Conservation (phyloP, 2,888 invertebrate genomes). For the Acanthosepion lycidas region DNA sequence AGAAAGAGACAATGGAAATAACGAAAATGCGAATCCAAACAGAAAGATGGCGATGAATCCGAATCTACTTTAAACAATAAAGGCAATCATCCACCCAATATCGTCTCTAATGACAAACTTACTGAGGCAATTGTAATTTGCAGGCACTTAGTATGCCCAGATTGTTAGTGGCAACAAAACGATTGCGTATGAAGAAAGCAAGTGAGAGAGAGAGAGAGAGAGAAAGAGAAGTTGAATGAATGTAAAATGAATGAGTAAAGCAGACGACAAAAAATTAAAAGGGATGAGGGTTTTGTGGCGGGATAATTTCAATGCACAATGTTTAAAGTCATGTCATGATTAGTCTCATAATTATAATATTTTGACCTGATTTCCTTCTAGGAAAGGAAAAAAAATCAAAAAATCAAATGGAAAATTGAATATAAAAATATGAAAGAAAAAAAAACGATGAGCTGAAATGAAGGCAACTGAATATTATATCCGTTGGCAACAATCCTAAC, state of each 20-base stretch:
- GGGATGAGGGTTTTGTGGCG: neutral
- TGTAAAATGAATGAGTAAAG: conserved; percentile 14
- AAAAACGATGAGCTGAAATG: neutral
- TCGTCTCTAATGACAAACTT: conserved; percentile 11
- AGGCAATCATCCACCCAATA: neutral
- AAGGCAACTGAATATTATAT: neutral
- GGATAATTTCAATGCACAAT: conserved; percentile 18
- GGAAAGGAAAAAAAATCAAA: neutral
- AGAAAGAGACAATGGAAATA: too few relatives aligned
- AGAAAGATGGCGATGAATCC: neutral
- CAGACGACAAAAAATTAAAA: neutral
- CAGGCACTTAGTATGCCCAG: conserved; percentile 7
- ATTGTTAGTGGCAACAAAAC: conserved; percentile 33
- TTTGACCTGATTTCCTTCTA: conserved; percentile 8
- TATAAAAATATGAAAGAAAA: neutral
- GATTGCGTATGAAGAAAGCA: neutral
- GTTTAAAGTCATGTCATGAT: conserved; percentile 24
- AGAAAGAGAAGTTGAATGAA: neutral
- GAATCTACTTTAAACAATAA: neutral
- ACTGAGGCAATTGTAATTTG: conserved; percentile 15
- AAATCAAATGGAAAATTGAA: neutral
- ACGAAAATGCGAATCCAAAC: neutral
- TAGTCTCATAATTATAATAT: conserved; percentile 20
- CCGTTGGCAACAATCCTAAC: conserved; percentile 8
- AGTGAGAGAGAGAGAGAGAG: neutral